Percentiles rank a stretch among this genome's conserved stretches.
Evolutionary conservation across 2,888 invertebrate species (phyloP).

Genomic region (Fragum sueziense): DNA sequence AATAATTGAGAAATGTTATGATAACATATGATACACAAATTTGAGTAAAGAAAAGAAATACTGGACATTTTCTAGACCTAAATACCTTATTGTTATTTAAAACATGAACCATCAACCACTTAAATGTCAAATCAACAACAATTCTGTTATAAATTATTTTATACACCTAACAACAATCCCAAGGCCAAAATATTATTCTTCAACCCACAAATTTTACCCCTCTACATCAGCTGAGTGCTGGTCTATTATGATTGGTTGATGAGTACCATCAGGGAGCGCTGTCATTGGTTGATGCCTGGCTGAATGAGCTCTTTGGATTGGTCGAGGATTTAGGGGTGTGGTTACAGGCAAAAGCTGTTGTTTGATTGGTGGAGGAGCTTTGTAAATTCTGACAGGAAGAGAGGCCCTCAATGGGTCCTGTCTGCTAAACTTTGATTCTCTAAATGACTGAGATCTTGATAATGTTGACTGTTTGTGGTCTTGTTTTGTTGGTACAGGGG

Average conservation of each 20-base stretch:
- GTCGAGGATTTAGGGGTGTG: slow-evolving; percentile 6
- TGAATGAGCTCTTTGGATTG: slow-evolving; percentile 14
- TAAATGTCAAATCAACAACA: too few species aligned
- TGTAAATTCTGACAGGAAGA: slow-evolving; percentile 48
- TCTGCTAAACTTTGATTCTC: not conserved
- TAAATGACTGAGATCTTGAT: slow-evolving; percentile 6
- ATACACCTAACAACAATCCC: not conserved
- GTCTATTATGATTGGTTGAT: slow-evolving; percentile 54
- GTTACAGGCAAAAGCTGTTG: slow-evolving; percentile 46
- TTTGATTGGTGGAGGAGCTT: slow-evolving; percentile 50
- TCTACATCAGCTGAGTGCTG: slow-evolving; percentile 29
- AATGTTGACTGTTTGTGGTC: not conserved
- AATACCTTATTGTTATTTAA: too few species aligned
- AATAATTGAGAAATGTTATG: too few species aligned
- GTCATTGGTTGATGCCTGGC: slow-evolving; percentile 40
- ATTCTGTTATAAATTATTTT: not conserved
- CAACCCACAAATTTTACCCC: slow-evolving; percentile 46
- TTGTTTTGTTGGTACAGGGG: not conserved
- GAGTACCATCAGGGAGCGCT: slow-evolving; percentile 36
- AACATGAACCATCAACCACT: too few species aligned
- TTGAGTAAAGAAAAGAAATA: too few species aligned
- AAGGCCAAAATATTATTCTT: not conserved
- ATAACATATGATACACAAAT: too few species aligned
- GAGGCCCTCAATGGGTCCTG: slow-evolving; percentile 27
- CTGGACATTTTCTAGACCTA: too few species aligned